Evolutionary conservation across 2,797 vertebrate species (phyloP), one percentile per base, ranked within the genome.

Genomic region (Pachyuromys duprasi): DNA sequence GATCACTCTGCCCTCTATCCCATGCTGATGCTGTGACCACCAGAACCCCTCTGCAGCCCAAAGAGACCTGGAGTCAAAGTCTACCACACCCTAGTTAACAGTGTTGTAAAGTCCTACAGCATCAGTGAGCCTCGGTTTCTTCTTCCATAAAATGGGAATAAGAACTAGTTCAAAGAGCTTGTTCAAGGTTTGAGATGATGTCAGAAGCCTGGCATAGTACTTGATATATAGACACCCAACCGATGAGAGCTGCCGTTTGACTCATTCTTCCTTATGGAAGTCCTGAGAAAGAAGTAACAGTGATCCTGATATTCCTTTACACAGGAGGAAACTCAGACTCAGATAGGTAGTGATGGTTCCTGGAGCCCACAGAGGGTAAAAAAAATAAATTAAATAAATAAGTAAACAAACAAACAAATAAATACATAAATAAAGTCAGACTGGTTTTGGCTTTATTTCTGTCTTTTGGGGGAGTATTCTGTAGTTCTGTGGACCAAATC

Each of bases 41-140:
- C 80, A 42, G 4, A 83, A 79, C 89, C 36, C 87, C 49, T 33
- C 20, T 62, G 42, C 69, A 82, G 28, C 45, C 60, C 63, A 60
- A 78, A 80, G 9, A 90, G 57, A 70, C n/a, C 75, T 31, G 45
- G 13, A 15, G 53, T 91, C 89, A 94, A 92, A 92, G 13, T 78
- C 55, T 49, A 22, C n/a, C 33, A 33, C 26, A 62, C n/a, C 22
- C n/a, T n/a, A 60, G 3, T 45, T 81, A 60, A 31, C 63, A 62
- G 15, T 81, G 18, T 33, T 75, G 5, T 5, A 7, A 57, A 75
- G 55, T 26, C 22, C 39, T 53, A 8, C 11, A 76, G n/a, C 36
- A 70, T 86, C 53, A 39, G 14, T 45, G 65, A 86, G 39, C 42
- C 62, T 90, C 79, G 18, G 13, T 86, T 84, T 57, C 55, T 53